Percentiles rank a stretch among this genome's conserved stretches.
Conservation (phyloP, 2,113 vertebrate species). For the Sphaerodactylus townsendi region DNA sequence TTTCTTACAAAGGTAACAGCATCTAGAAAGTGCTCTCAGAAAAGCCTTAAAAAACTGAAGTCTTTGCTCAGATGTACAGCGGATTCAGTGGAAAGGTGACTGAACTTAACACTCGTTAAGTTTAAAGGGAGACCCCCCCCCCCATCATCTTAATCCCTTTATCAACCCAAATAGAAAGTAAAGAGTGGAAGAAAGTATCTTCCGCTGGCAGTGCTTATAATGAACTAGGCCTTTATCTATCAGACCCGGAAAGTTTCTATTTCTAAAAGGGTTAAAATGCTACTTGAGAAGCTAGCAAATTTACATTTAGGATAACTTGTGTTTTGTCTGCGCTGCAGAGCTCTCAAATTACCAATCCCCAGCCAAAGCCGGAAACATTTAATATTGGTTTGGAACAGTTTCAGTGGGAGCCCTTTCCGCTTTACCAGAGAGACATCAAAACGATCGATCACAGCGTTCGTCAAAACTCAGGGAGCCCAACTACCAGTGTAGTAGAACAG, state of each 20-base stretch:
- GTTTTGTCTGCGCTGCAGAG: slow-evolving; percentile 30
- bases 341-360: slow-evolving; percentile 1
- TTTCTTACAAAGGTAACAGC: slow-evolving; percentile 55
- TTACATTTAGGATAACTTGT: background rate
- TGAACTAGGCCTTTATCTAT: background rate
- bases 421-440: background rate
- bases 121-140: background rate
- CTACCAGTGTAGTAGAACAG: fast-evolving
- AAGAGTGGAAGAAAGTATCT: background rate
- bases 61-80: fast-evolving
- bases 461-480: slow-evolving; percentile 1
- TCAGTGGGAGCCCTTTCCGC: slow-evolving; percentile 51
- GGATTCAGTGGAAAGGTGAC: background rate
- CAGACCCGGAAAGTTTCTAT: background rate
- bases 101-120: background rate
- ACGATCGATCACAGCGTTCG: background rate
- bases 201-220: background rate
- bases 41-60: no score
- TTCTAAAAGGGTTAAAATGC: background rate
- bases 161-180: no score
- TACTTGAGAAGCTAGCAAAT: background rate
- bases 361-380: slow-evolving; percentile 45
- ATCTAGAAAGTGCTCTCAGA: background rate
- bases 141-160: background rate
- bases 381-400: slow-evolving; percentile 42